Conservation (phyloP, 2,113 vertebrate genomes). For the Sturnus vulgaris region DNA sequence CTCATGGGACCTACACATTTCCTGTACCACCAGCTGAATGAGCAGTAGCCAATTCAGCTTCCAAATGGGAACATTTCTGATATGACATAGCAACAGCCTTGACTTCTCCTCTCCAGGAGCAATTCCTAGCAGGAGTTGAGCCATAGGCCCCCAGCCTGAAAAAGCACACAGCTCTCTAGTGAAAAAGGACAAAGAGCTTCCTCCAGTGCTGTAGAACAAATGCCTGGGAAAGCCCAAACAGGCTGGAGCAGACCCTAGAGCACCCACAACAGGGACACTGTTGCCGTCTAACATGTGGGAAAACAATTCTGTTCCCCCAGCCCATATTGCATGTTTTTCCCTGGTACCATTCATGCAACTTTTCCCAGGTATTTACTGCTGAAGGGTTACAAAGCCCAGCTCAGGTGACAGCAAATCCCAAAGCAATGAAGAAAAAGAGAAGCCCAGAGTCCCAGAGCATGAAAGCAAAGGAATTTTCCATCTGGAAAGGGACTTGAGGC, state of each 20-base stretch:
- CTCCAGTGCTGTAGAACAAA: not conserved
- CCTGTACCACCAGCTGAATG: not conserved
- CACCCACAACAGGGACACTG: not conserved
- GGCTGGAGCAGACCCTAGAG: not conserved
- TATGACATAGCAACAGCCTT: not conserved
- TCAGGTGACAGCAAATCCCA: slow-evolving; percentile 12
- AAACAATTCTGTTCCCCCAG: not conserved
- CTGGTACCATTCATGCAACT: not conserved
- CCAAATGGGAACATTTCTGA: not conserved
- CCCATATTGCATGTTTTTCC: not conserved
- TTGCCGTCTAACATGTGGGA: not conserved
- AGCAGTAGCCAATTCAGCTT: not conserved
- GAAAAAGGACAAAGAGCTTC: not conserved
- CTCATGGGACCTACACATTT: rapidly evolving
- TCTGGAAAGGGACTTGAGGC: not conserved
- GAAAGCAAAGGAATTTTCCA: slow-evolving; percentile 37
- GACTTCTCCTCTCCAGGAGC: not conserved
- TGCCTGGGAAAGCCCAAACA: not conserved
- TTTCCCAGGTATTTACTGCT: not conserved
- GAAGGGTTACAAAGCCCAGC: not conserved
- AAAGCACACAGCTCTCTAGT: not conserved
- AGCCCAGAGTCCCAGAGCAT: not conserved
- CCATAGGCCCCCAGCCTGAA: not conserved
- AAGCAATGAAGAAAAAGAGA: slow-evolving; percentile 1
- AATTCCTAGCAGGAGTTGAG: not conserved